A percentile compares a stretch with the other conserved stretches of the same genome.
These are phyloP conservation scores for Lampris incognitus DNA, from an alignment of 2,113 vertebrate genomes.

Conservation along the genomic window DNA sequence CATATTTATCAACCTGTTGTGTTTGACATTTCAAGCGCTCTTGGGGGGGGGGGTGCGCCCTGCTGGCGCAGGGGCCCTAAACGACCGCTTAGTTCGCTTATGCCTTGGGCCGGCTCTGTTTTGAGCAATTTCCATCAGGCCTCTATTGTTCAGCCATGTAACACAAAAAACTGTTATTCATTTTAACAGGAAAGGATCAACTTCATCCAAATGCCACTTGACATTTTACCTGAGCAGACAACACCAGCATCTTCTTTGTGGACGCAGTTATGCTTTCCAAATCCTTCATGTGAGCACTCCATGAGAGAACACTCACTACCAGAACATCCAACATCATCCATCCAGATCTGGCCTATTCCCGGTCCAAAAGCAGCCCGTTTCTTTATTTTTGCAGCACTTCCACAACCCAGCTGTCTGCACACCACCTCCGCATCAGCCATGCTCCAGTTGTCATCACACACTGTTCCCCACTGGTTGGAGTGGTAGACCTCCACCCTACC, in stretches of 20 bases:
- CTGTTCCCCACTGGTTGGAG: slow-evolving; percentile 17
- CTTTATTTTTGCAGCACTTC: not conserved
- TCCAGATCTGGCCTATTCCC: slow-evolving; percentile 21
- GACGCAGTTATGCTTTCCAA: slow-evolving; percentile 26
- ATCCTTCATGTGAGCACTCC: slow-evolving; percentile 20
- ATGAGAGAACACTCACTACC: slow-evolving; percentile 20
- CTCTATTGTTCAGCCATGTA: no score
- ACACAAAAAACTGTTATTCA: no score
- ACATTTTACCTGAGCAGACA: slow-evolving; percentile 35
- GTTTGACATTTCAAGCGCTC: no score
- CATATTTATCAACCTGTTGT: no score
- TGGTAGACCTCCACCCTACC: no score
- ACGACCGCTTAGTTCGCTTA: no score
- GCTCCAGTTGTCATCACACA: slow-evolving; percentile 35
- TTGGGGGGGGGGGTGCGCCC: no score
- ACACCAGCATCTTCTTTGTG: slow-evolving; percentile 36
- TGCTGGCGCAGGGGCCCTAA: no score
- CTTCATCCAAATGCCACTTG: no score
- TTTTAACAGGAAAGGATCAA: not conserved
- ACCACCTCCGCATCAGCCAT: slow-evolving; percentile 26
- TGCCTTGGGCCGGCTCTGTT: no score
- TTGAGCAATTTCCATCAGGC: no score
- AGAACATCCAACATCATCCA: slow-evolving; percentile 27
- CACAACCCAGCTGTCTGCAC: slow-evolving; percentile 33
- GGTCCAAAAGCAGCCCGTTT: slow-evolving; percentile 1